These are phyloP conservation scores for Oreohelix idahoensis DNA, from an alignment of 1,140 invertebrate genomes.

Conservation along the genomic window DNA sequence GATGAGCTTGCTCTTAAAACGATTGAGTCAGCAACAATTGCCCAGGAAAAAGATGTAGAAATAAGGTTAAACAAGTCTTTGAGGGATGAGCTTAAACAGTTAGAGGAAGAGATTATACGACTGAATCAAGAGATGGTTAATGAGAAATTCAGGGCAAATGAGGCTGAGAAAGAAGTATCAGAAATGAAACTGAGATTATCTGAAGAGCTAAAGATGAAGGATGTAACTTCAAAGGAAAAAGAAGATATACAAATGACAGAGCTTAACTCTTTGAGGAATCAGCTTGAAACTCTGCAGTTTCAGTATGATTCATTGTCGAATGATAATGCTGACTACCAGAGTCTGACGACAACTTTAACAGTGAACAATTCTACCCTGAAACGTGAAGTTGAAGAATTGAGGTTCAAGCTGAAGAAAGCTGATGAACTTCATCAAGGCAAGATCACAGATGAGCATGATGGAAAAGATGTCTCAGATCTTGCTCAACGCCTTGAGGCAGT, in stretches of 20 bases:
- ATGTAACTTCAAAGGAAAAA: neutral
- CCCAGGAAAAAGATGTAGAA: slow-evolving; percentile 1
- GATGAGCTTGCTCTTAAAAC: neutral
- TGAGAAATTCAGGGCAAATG: slow-evolving; percentile 12
- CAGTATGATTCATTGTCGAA: slow-evolving; percentile 81
- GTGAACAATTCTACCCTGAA: slow-evolving; percentile 74
- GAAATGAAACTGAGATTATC: slow-evolving; percentile 8
- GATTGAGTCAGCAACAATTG: neutral
- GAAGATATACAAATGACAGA: neutral
- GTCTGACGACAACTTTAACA: slow-evolving; percentile 69
- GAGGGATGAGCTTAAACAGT: neutral
- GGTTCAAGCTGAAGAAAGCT: slow-evolving; percentile 31
- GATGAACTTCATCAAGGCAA: neutral
- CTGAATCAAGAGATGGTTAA: slow-evolving; percentile 26
- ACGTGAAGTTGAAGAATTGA: slow-evolving; percentile 48
- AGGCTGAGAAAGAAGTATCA: slow-evolving; percentile 25
- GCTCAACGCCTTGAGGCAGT: slow-evolving; percentile 25
- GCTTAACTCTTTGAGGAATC: slow-evolving; percentile 50
- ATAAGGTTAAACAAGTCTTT: neutral
- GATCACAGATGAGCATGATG: neutral
- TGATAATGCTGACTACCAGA: slow-evolving; percentile 85
- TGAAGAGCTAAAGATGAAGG: slow-evolving; percentile 11
- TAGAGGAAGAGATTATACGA: neutral
- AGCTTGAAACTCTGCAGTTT: slow-evolving; percentile 57
- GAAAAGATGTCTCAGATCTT: neutral